Conservation (phyloP, 1,140 invertebrate genomes). For the Oscheius sp. region DNA sequence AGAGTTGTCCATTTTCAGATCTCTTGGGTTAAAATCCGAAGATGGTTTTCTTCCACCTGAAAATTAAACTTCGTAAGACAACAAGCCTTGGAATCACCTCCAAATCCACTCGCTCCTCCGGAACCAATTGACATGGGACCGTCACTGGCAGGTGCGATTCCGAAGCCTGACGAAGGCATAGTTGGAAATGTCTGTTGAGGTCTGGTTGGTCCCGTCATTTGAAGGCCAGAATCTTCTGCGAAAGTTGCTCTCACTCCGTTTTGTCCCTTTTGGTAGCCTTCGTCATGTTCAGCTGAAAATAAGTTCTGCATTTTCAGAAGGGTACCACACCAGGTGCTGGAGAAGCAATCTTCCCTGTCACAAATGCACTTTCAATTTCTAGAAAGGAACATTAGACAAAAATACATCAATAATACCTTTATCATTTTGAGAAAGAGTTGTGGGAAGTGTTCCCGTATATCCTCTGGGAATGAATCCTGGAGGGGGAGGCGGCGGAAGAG, state of each 20-base stretch:
- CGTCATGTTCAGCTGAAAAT: constrained; percentile 10
- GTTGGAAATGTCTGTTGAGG: not conserved
- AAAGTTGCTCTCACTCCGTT: constrained; percentile 19
- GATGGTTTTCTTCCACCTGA: not conserved
- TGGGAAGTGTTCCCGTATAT: not conserved
- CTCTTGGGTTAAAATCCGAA: not conserved
- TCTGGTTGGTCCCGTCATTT: not conserved
- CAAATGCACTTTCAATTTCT: too few relatives aligned
- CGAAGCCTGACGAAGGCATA: not conserved
- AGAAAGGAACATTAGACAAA: too few relatives aligned
- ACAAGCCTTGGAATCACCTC: not conserved
- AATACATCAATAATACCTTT: too few relatives aligned
- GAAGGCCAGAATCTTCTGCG: constrained; percentile 13
- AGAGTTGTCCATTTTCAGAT: not conserved
- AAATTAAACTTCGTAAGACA: not conserved
- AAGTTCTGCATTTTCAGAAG: too few relatives aligned
- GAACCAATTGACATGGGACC: too few relatives aligned
- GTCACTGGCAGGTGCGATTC: too few relatives aligned
- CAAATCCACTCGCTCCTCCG: not conserved
- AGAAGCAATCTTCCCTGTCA: too few relatives aligned
- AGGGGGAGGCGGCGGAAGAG: not conserved
- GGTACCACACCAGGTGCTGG: too few relatives aligned
- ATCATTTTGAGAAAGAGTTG: too few relatives aligned
- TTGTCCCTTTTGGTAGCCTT: constrained; percentile 17
- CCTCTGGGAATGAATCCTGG: not conserved